Evolutionary conservation across 2,888 invertebrate species (phyloP).

Genomic region (Nephrotoma appendiculata): DNA sequence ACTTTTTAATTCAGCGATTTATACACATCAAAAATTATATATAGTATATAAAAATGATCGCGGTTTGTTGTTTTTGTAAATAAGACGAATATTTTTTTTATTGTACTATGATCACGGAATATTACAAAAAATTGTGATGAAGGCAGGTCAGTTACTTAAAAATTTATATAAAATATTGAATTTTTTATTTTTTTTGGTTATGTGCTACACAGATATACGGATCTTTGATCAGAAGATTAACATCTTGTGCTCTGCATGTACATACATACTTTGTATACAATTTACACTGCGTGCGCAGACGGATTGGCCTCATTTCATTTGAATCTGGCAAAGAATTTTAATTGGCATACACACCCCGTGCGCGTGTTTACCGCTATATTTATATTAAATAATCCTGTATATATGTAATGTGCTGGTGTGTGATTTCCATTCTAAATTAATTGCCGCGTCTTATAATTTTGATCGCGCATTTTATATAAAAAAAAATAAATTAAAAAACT

Average conservation of each 20-base stretch:
- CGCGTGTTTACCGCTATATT: neutral
- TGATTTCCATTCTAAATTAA: neutral
- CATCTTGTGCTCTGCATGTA: neutral
- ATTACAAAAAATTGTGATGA: neutral
- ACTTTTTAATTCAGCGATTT: neutral
- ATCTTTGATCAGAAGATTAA: neutral
- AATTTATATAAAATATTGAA: neutral
- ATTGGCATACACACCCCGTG: neutral
- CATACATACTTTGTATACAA: too few relatives aligned
- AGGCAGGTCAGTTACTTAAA: neutral
- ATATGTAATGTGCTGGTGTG: neutral
- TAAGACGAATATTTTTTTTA: neutral
- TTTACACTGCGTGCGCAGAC: neutral
- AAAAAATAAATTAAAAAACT: neutral
- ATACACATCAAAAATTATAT: neutral
- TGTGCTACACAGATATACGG: neutral
- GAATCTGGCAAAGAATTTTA: neutral
- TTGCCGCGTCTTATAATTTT: neutral
- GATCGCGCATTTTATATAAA: neutral
- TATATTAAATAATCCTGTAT: neutral
- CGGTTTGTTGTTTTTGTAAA: neutral
- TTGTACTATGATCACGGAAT: neutral
- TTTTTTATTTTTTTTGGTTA: neutral
- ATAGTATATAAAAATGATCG: neutral
- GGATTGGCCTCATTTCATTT: neutral